phyloP scores from a whole-genome alignment of 2,113 vertebrate genomes.

The Fregata magnificens region DNA sequence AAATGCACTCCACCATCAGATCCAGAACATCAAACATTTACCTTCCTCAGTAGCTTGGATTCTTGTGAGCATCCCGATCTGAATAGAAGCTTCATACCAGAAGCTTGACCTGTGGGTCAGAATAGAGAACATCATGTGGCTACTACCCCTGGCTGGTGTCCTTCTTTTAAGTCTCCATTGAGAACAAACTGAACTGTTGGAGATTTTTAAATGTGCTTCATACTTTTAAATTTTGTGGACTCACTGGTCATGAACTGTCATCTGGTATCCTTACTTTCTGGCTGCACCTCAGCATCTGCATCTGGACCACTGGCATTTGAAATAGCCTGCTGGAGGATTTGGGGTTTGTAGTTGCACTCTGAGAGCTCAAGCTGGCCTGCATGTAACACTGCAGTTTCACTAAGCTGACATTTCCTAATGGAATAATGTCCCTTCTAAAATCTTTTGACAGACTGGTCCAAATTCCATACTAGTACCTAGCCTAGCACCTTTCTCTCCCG shows the following conservation, averaged over 20 bases:
- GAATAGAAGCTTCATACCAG: neutral
- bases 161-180: neutral
- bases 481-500: neutral
- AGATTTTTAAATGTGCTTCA: neutral
- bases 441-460: neutral
- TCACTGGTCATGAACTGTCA: neutral
- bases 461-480: neutral
- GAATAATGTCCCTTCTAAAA: neutral
- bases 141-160: neutral
- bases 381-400: neutral
- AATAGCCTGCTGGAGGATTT: neutral
- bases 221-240: neutral
- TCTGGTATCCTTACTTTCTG: neutral
- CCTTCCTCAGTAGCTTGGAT: neutral
- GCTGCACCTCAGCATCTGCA: neutral
- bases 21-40: neutral
- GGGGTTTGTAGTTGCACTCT: neutral
- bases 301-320: neutral
- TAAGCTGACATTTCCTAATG: neutral
- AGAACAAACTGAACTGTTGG: neutral
- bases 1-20: neutral
- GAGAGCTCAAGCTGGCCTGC: neutral
- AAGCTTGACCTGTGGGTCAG: neutral
- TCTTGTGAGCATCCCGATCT: neutral
- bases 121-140: neutral